Percentiles rank a stretch among this genome's conserved stretches.
Conservation (phyloP, 35 echinoderm and acorn worm species). For the Apostichopus japonicus region DNA sequence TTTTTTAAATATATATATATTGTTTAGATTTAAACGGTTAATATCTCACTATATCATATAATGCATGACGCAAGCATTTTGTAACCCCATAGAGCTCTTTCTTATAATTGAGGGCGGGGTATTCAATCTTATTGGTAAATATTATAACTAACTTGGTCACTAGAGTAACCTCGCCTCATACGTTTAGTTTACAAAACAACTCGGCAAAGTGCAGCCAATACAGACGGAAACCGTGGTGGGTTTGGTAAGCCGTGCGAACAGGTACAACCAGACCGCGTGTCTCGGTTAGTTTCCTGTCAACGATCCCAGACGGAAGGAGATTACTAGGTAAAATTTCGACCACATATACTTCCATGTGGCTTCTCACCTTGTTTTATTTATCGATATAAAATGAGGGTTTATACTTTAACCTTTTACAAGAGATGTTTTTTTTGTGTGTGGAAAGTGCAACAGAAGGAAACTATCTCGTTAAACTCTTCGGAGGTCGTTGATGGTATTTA, state of each 20-base stretch:
- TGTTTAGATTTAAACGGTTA: too few relatives aligned
- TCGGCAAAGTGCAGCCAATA: neutral
- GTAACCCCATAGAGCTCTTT: too few relatives aligned
- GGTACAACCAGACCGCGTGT: constrained; percentile 33
- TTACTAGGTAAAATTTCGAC: neutral
- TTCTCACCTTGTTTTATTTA: constrained; percentile 10
- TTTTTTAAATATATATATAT: too few relatives aligned
- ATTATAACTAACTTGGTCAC: too few relatives aligned
- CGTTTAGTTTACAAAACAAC: neutral
- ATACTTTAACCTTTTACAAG: neutral
- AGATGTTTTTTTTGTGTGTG: neutral
- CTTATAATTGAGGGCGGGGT: too few relatives aligned
- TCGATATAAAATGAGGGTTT: neutral
- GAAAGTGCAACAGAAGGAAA: neutral
- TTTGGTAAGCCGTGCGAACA: neutral
- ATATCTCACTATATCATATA: too few relatives aligned
- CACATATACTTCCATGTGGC: neutral
- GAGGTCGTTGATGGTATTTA: too few relatives aligned
- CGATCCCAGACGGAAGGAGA: neutral
- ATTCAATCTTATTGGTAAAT: too few relatives aligned
- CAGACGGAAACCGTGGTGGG: neutral
- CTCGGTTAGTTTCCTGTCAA: constrained; percentile 4
- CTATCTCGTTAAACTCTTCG: too few relatives aligned
- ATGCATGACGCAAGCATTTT: too few relatives aligned
- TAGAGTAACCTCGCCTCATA: neutral